phyloP scores from a whole-genome alignment of 1,140 invertebrate genomes.

The Penaeus japonicus region DNA sequence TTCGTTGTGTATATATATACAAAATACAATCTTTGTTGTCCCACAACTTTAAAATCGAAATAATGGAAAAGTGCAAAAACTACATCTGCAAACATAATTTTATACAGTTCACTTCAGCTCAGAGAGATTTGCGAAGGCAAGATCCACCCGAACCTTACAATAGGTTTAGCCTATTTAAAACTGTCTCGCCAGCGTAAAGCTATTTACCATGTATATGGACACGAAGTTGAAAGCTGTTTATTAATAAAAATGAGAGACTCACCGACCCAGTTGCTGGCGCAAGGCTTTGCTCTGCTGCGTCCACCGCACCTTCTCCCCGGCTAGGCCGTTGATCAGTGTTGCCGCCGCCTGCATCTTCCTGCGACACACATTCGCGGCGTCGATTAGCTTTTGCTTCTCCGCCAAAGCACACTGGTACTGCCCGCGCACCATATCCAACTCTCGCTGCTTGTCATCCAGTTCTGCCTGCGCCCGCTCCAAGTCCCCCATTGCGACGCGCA shows the following conservation, averaged over 20 bases:
- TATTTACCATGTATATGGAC: not conserved
- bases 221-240: not conserved
- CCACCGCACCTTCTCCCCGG: slow-evolving; percentile 94
- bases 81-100: not conserved
- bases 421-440: slow-evolving; percentile 86
- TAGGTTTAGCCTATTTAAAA: too few species aligned
- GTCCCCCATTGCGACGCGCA: slow-evolving; percentile 90
- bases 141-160: too few species aligned
- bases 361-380: slow-evolving; percentile 90
- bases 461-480: slow-evolving; percentile 85
- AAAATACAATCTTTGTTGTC: too few species aligned
- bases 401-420: slow-evolving; percentile 91
- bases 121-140: too few species aligned
- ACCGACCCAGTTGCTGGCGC: slow-evolving; percentile 82
- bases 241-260: not conserved
- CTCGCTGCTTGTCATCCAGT: slow-evolving; percentile 88
- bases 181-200: too few species aligned
- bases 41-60: too few species aligned
- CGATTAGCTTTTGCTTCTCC: slow-evolving; percentile 89
- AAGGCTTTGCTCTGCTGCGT: slow-evolving; percentile 96
- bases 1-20: too few species aligned
- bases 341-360: slow-evolving; percentile 96
- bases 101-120: too few species aligned
- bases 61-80: too few species aligned
- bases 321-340: slow-evolving; percentile 91